Conservation (phyloP, 2,888 invertebrate genomes). For the Oxystoma pomonae region DNA sequence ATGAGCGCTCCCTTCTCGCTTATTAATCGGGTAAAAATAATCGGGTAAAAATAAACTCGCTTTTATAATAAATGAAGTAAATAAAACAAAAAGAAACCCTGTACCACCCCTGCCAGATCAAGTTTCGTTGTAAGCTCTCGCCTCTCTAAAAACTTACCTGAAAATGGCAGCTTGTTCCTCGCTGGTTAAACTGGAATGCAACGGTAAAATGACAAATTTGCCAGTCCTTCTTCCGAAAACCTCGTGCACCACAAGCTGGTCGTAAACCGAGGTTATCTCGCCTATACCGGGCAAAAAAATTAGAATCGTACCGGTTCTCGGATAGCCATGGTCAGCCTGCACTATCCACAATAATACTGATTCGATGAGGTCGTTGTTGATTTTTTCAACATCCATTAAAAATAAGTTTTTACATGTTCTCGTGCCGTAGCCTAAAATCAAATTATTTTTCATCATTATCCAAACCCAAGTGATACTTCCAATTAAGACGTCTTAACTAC, state of each 20-base stretch:
- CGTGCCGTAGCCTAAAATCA: conserved; percentile 52
- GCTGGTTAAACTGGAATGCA: conserved; percentile 81
- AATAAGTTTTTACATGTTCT: conserved; percentile 69
- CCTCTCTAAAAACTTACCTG: conserved; percentile 48
- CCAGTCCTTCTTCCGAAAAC: conserved; percentile 61
- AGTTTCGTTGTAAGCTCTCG: no score
- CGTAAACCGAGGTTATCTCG: conserved; percentile 70
- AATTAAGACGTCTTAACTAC: no score
- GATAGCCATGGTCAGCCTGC: conserved; percentile 64
- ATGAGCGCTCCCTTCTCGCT: no score
- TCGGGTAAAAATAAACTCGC: no score
- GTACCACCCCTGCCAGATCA: no score
- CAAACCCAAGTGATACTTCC: no score
- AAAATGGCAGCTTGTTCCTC: conserved; percentile 79
- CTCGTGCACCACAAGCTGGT: conserved; percentile 61
- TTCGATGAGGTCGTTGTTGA: conserved; percentile 75
- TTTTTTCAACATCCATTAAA: conserved; percentile 71
- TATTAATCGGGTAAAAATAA: no score
- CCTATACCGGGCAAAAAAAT: conserved; percentile 77
- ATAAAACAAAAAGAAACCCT: no score
- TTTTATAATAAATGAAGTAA: no score
- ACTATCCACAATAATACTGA: conserved; percentile 66
- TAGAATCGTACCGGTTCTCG: conserved; percentile 69
- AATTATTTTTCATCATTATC: background rate
- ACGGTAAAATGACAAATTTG: conserved; percentile 70